Percentiles rank a stretch among this genome's conserved stretches.
phyloP scores from a whole-genome alignment of 2,113 vertebrate genomes.

The Eurystomus gularis region DNA sequence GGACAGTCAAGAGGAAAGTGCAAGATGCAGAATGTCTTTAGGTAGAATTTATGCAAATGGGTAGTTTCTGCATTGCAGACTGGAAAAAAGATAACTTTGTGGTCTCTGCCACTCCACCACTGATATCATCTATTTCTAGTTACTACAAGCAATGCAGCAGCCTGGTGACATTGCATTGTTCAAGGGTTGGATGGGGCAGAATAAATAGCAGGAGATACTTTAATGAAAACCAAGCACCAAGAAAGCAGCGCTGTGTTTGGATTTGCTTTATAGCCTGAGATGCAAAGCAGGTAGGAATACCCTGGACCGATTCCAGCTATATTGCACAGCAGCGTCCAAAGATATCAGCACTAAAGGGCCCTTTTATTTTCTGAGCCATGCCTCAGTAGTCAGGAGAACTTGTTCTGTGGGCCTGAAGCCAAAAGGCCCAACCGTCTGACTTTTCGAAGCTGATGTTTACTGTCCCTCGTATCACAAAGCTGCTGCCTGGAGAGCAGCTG shows the following conservation, averaged over 20 bases:
- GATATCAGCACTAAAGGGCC: constrained; percentile 19
- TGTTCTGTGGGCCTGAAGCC: constrained; percentile 20
- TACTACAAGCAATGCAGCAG: background rate
- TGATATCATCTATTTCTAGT: background rate
- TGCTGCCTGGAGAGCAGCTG: constrained; percentile 64
- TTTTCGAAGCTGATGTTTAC: constrained; percentile 46
- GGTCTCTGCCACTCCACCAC: background rate
- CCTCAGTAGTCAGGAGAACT: constrained; percentile 38
- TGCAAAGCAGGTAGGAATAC: constrained; percentile 36
- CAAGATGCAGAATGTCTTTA: background rate
- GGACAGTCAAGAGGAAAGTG: background rate
- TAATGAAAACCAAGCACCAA: background rate
- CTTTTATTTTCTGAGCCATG: background rate
- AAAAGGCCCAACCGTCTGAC: constrained; percentile 25
- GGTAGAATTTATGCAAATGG: background rate
- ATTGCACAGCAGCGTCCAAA: background rate
- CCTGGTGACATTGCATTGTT: background rate
- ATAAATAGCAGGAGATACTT: background rate
- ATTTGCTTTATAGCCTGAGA: constrained; percentile 12
- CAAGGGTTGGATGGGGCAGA: background rate
- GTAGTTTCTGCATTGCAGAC: background rate
- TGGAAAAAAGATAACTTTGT: background rate
- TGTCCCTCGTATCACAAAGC: constrained; percentile 47
- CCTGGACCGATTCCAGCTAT: background rate
- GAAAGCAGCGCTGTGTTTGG: background rate